Evolutionary conservation across 2,888 invertebrate genomes (phyloP), one percentile per base, ranked within the genome.

Genomic region (Andricus quercusramuli): DNA sequence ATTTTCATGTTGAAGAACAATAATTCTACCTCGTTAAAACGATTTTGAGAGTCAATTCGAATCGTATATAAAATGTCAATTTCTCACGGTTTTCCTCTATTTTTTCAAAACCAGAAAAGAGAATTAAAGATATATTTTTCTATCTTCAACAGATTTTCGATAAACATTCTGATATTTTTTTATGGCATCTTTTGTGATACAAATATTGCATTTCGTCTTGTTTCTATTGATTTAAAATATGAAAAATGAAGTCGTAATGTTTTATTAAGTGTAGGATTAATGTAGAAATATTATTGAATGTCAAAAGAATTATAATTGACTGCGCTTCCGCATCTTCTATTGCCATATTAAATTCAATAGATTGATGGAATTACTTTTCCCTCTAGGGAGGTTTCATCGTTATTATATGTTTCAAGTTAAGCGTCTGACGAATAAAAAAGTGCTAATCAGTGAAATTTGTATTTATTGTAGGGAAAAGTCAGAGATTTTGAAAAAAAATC

Each of bases 121-220:
- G 20, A 74, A 56, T 44, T 44, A 56, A 74, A 74, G 32, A 74
- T 74, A 74, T 74, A 74, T 74, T 74, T 74, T 74, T 74, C 74
- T 74, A 74, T 74, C 13, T 74, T 56, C 29, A 74, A 56, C 29
- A 56, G 6, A 56, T 22, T 51, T 51, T 51, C n/a, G 32, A 32
- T 51, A 37, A 56, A 2, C 20, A 56, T 56, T 13, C n/a, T 25
- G n/a, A 22, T 62, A 15, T 25, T 22, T 62, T 22, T 6, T 22
- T 15, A 25, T 62, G 25, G 62, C 3, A 37, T 29, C 20, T 66
- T 66, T 32, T 37, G 56, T 56, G 56, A 56, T 62, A 62, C 5
- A 62, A 62, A 25, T 62, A 25, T 25, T 56, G 56, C 11, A 56
- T 56, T 51, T 56, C 17, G 9, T n/a, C n/a, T 62, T 25, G 11